Conservation (phyloP, 2,113 vertebrate species). For the Opisthocomus hoazin region DNA sequence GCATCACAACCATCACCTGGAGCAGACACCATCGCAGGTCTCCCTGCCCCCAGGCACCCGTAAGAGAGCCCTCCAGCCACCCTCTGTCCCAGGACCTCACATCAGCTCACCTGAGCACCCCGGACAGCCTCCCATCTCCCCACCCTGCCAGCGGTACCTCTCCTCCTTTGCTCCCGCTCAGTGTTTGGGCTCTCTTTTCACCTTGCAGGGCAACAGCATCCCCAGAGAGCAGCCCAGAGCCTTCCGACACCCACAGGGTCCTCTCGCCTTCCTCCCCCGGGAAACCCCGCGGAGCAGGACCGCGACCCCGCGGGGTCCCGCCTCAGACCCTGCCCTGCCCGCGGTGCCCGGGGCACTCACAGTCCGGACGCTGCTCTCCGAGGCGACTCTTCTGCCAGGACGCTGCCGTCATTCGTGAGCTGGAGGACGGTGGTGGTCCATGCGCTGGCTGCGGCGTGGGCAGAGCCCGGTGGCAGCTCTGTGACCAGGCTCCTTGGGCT, state of each 20-base stretch:
- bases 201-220: not conserved
- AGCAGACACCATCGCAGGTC: not conserved
- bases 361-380: not conserved
- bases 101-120: not conserved
- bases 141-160: not conserved
- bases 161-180: not conserved
- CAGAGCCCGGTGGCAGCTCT: not conserved
- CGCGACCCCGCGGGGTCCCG: fast-evolving
- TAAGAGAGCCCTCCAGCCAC: not conserved
- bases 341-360: not conserved
- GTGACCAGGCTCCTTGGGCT: not conserved
- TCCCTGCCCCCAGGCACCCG: fast-evolving
- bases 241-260: not conserved
- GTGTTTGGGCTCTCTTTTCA: not conserved
- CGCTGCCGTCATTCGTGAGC: not conserved
- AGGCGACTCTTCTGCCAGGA: not conserved
- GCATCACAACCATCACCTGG: no score
- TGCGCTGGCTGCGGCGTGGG: not conserved
- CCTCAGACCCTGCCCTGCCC: not conserved
- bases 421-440: not conserved
- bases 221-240: not conserved
- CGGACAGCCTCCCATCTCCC: fast-evolving
- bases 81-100: not conserved
- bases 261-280: not conserved
- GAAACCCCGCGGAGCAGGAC: not conserved